Evolutionary conservation across 1,140 invertebrate genomes (phyloP).

Genomic region (Tribolium castaneum): DNA sequence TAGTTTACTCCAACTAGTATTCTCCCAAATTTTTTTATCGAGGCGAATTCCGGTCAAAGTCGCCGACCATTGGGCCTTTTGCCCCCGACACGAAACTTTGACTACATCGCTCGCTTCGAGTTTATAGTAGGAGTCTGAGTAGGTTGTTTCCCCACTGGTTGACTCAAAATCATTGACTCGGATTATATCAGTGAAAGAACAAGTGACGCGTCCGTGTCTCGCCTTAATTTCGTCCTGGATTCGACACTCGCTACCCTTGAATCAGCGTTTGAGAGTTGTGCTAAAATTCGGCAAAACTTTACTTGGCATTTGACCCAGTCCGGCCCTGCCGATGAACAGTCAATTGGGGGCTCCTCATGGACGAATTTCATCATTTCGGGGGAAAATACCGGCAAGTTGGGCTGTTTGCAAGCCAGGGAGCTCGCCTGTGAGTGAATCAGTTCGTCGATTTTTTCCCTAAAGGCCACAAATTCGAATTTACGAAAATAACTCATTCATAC

Average conservation of each 20-base stretch:
- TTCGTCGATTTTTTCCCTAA: slow-evolving; percentile 50
- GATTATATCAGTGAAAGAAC: slow-evolving; percentile 72
- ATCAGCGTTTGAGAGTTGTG: slow-evolving; percentile 18
- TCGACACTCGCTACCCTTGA: slow-evolving; percentile 67
- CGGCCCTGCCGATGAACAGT: slow-evolving; percentile 68
- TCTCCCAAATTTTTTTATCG: slow-evolving; percentile 64
- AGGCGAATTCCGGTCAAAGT: slow-evolving; percentile 69
- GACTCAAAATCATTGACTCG: slow-evolving; percentile 70
- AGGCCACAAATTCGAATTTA: slow-evolving; percentile 8
- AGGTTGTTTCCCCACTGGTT: slow-evolving; percentile 65
- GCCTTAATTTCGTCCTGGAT: slow-evolving; percentile 66
- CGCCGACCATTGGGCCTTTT: slow-evolving; percentile 66
- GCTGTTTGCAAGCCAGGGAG: slow-evolving; percentile 71
- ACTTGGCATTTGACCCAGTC: slow-evolving; percentile 71
- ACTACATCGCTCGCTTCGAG: slow-evolving; percentile 76
- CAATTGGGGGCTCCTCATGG: slow-evolving; percentile 68
- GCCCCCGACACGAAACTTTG: slow-evolving; percentile 63
- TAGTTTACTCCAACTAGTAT: slow-evolving; percentile 67
- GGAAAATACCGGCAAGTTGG: slow-evolving; percentile 72
- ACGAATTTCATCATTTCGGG: slow-evolving; percentile 78
- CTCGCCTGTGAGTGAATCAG: slow-evolving; percentile 49
- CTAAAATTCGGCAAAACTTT: slow-evolving; percentile 15
- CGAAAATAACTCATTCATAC: slow-evolving; percentile 9
- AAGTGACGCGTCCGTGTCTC: slow-evolving; percentile 67
- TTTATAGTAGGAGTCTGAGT: slow-evolving; percentile 70